Evolutionary conservation across 1,140 invertebrate genomes (phyloP).

Genomic region (Meloidogyne floridensis): DNA sequence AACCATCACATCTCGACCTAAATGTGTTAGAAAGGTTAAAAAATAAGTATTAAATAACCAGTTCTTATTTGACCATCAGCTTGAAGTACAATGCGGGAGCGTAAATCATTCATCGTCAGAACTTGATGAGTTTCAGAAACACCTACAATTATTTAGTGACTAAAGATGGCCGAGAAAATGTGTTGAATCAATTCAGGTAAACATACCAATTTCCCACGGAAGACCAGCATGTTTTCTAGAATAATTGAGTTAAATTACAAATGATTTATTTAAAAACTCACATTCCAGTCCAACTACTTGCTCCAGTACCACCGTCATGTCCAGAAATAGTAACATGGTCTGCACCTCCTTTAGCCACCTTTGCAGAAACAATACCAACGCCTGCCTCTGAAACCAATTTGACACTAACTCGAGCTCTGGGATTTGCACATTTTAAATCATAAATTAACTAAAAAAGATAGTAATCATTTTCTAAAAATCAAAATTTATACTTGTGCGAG

Average conservation of each 20-base stretch:
- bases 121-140: constrained; percentile 94
- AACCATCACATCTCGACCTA: constrained; percentile 90
- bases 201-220: constrained; percentile 82
- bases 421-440: constrained; percentile 96
- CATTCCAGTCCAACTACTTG: constrained; percentile 66
- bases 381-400: constrained; percentile 98
- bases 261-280: neutral
- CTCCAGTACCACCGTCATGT: constrained; percentile 96
- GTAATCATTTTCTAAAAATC: constrained; percentile 15
- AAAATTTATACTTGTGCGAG: constrained; percentile 77
- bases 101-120: constrained; percentile 88
- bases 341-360: constrained; percentile 96
- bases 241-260: neutral
- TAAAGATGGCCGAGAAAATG: too few relatives aligned
- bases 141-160: constrained; percentile 68
- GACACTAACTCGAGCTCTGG: constrained; percentile 88
- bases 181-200: too few relatives aligned
- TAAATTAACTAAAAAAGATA: constrained; percentile 77
- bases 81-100: constrained; percentile 89
- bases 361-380: constrained; percentile 93
- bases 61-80: constrained; percentile 91
- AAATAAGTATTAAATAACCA: constrained; percentile 17
- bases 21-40: neutral
- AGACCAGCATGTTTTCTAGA: constrained; percentile 75
- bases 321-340: constrained; percentile 98